Conservation (phyloP, 2,113 vertebrate genomes). For the Nannobrachium achirus region DNA sequence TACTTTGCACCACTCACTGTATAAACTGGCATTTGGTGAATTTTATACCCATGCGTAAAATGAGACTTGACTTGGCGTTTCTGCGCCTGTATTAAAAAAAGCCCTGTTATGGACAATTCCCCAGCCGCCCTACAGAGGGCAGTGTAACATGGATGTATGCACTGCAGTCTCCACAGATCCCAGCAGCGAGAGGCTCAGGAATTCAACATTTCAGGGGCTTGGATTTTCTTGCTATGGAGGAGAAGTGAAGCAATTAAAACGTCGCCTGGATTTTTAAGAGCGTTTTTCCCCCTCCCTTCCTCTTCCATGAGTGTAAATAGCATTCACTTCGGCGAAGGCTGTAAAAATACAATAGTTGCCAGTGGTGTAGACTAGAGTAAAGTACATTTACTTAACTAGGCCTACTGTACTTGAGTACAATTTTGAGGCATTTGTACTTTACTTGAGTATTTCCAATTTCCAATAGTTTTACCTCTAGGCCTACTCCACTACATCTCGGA, state of each 20-base stretch:
- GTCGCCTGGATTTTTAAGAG: slow-evolving; percentile 71
- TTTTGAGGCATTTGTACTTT: too few relatives aligned
- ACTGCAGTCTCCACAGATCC: slow-evolving; percentile 72
- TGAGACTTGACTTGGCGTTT: slow-evolving; percentile 13
- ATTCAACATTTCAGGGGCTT: slow-evolving; percentile 75
- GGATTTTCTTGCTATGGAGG: slow-evolving; percentile 66
- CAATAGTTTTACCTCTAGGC: too few relatives aligned
- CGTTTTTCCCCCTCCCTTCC: slow-evolving; percentile 34
- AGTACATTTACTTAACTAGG: too few relatives aligned
- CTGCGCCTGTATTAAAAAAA: slow-evolving; percentile 35
- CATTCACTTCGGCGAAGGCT: slow-evolving; percentile 60
- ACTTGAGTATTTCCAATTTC: too few relatives aligned
- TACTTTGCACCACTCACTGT: too few relatives aligned
- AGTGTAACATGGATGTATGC: slow-evolving; percentile 86
- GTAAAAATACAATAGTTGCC: slow-evolving; percentile 71
- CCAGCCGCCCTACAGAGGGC: slow-evolving; percentile 93
- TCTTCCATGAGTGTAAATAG: slow-evolving; percentile 68
- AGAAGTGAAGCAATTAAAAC: slow-evolving; percentile 79
- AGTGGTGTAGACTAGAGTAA: slow-evolving; percentile 1
- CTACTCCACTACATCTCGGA: too few relatives aligned
- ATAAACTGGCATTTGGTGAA: too few relatives aligned
- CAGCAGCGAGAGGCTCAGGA: slow-evolving; percentile 72
- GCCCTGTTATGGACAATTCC: slow-evolving; percentile 77
- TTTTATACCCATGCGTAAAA: slow-evolving; percentile 65
- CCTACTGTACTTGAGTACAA: too few relatives aligned